A percentile compares a stretch with the other conserved stretches of the same genome.
phyloP scores from a whole-genome alignment of 2,113 vertebrate genomes.

The Xerus inauris region DNA sequence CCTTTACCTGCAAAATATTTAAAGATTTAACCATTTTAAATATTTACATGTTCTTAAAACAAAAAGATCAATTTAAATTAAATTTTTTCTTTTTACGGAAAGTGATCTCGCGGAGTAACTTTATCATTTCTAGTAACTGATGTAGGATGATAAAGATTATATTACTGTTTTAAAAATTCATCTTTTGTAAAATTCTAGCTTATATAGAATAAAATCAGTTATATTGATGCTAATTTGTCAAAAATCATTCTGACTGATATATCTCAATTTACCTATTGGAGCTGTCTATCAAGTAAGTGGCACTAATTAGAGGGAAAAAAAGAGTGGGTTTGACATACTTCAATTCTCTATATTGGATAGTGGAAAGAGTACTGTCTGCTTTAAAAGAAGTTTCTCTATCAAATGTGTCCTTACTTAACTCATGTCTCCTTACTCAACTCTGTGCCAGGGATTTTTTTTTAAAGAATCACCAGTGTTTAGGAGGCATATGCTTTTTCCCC shows the following conservation, averaged over 20 bases:
- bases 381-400: slow-evolving; percentile 12
- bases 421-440: not conserved
- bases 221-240: slow-evolving; percentile 33
- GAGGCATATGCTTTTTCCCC: not conserved
- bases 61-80: not conserved
- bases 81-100: not conserved
- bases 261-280: slow-evolving; percentile 34
- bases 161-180: not conserved
- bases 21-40: not conserved
- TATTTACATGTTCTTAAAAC: not conserved
- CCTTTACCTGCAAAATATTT: not conserved
- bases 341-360: not conserved
- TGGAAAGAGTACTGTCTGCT: not conserved
- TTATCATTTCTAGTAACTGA: not conserved
- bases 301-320: slow-evolving; percentile 5
- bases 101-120: not conserved
- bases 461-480: not conserved
- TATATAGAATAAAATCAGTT: slow-evolving; percentile 30
- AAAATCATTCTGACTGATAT: slow-evolving; percentile 45
- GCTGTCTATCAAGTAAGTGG: slow-evolving; percentile 29
- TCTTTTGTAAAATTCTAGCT: not conserved
- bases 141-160: not conserved
- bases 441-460: not conserved
- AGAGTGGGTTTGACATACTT: slow-evolving; percentile 54
- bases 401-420: slow-evolving; percentile 45